Conservation (phyloP, 2,113 vertebrate species). For the Aptenodytes patagonicus region DNA sequence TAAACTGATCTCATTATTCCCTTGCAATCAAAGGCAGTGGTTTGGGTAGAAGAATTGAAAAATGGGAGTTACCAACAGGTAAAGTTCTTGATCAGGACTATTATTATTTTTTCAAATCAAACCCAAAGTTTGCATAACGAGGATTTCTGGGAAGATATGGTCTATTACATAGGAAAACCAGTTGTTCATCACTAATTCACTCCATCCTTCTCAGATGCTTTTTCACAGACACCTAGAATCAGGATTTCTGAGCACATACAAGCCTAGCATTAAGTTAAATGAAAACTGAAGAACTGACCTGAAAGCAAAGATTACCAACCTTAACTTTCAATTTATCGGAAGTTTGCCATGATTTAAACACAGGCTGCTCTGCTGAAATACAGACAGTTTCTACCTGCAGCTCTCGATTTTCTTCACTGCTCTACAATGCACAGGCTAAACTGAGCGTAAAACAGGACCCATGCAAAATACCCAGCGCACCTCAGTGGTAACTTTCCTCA, state of each 20-base stretch:
- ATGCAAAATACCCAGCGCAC: neutral
- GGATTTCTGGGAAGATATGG: neutral
- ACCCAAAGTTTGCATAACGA: neutral
- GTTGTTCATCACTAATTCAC: neutral
- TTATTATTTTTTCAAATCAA: neutral
- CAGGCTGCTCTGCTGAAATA: neutral
- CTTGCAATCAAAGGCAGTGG: neutral
- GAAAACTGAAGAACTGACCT: conserved; percentile 40
- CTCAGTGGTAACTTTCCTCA: neutral
- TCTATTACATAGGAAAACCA: neutral
- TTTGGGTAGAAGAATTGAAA: neutral
- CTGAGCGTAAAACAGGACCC: neutral
- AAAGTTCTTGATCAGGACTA: neutral
- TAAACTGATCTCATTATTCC: neutral
- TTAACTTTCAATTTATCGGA: conserved; percentile 39
- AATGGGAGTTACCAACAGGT: neutral
- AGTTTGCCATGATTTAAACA: neutral
- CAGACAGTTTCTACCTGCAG: neutral
- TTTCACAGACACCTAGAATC: neutral
- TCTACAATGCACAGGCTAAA: neutral
- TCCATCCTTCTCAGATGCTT: neutral
- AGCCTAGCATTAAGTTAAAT: conserved; percentile 10
- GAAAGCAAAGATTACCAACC: conserved; percentile 28
- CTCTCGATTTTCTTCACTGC: neutral
- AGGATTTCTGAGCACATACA: conserved; percentile 10